Evolutionary conservation across 2,113 vertebrate species (phyloP).

Genomic region (Caranx ignobilis): DNA sequence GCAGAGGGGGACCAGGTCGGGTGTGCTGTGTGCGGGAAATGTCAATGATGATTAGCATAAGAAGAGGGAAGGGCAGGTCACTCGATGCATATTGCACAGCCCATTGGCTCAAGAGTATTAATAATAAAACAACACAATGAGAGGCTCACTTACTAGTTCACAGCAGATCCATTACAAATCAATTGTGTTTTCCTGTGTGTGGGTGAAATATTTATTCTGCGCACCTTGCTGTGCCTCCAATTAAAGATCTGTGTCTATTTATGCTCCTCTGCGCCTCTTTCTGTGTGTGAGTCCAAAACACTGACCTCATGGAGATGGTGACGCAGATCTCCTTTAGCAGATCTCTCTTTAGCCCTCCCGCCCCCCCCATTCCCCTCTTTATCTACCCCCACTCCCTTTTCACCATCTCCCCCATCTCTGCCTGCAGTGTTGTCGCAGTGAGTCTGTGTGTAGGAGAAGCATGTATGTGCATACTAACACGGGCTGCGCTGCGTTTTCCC

Average conservation of each 20-base stretch:
- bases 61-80: slow-evolving; percentile 74
- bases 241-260: slow-evolving; percentile 57
- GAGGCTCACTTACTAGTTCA: slow-evolving; percentile 42
- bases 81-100: slow-evolving; percentile 74
- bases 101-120: slow-evolving; percentile 74
- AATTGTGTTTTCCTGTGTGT: slow-evolving; percentile 39
- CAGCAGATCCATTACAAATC: slow-evolving; percentile 62
- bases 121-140: slow-evolving; percentile 80
- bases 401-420: slow-evolving; percentile 69
- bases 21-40: slow-evolving; percentile 63
- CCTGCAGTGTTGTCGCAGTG: slow-evolving; percentile 82
- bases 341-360: slow-evolving; percentile 12
- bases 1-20: slow-evolving; percentile 44
- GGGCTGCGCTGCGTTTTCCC: slow-evolving; percentile 50
- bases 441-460: slow-evolving; percentile 76
- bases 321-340: slow-evolving; percentile 51
- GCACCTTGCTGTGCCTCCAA: slow-evolving; percentile 59
- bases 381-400: slow-evolving; percentile 56
- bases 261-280: slow-evolving; percentile 19
- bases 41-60: slow-evolving; percentile 83
- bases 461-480: slow-evolving; percentile 83
- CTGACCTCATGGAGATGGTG: slow-evolving; percentile 70
- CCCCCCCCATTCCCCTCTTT: neutral
- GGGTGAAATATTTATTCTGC: slow-evolving; percentile 67
- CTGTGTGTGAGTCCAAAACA: slow-evolving; percentile 45